Base-by-base conservation (phyloP, 2,888 invertebrate genomes). In the Phorcus lineatus region DNA sequence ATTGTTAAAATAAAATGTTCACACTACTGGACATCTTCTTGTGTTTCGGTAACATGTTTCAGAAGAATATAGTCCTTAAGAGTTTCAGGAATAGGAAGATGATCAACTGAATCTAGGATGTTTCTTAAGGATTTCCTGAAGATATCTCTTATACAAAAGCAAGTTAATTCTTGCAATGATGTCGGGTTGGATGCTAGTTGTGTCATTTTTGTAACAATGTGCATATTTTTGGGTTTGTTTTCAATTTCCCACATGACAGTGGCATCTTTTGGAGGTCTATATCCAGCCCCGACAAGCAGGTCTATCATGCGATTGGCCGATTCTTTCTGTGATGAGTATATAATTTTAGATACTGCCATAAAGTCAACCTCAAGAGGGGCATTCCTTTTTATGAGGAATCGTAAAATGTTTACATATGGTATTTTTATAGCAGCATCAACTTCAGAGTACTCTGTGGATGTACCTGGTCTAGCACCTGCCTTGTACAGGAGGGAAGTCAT, bases 391-490 rank as follows among this genome's bases (percentile, higher is more conserved):
- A 70, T 36, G n/a, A 70, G 36, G 40, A 70, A 70, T 36, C 36
- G 28, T 36, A 70, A 36, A 31, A 70, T 19, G 70, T 70, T 70
- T 9, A 70, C n/a, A 70, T 70, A 40, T 36, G 19, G 31, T 17
- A 36, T 11, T 70, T 70, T 70, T 24, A 28, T 3, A 4, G 70
- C 70, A 17, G 70, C 70, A 3, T 28, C 2, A n/a, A 40, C 40
- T 40, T 70, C 70, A 36, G 36, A 31, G 36, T 70, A 70, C 11
- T 31, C 31, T 7, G 6, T 28, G 19, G 36, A 36, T 31, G 40
- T 70, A 11, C 70, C 70, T 17, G 70, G 70, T n/a, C 70, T 70
- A 19, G 70, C 70, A 2, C 70, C 70, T 0, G 70, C 70, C 36
- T 70, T 70, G 70, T 70, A 70, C 19, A 70, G n/a, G 11, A 70